Evolutionary conservation across 2,888 invertebrate genomes (phyloP), one percentile per base, ranked within the genome.

Genomic region (Onchidella celtica): DNA sequence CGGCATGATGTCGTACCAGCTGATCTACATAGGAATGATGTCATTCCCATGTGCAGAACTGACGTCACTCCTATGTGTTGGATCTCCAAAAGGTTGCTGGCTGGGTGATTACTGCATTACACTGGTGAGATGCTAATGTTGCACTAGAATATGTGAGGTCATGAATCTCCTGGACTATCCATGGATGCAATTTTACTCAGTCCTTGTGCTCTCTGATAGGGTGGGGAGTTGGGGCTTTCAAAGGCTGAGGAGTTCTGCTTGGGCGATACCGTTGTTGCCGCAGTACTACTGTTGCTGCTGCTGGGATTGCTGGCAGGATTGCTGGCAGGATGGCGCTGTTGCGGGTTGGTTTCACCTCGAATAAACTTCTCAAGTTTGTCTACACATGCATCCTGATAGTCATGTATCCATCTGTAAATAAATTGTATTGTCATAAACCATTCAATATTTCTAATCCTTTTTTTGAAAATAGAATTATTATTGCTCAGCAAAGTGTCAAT

Each of bases 331-430:
- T 32, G 34, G 32, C 59, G 61, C 17, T 17, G 55, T 21, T 59
- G 32, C 11, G 57, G 38, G 24, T 72, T 76, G 17, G 70, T 66
- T 69, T 91, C 90, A 24, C 92, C 92, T 61, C 89, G 87, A 1
- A 99, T 96, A 95, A 99, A 99, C 96, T 97, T 96, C 95, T 99
- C 99, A 89, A 99, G 95, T 95, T 99, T 99, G 94, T 99, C 99
- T 92, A 99, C 98, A 94, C 99, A 99, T 1, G 99, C 99, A 91
- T 99, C 99, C 94, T 99, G 99, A 93, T 99, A 99, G 93, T 99
- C 99, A 93, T 99, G 99, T 91, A 99, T 99, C 99, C 99, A 99
- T 90, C 95, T 92, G 85, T 4, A 57, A 74, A n/a, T 3, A n/a
- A 68, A 2, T 32, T 29, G n/a, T n/a, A n/a, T n/a, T n/a, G n/a